phyloP scores from a whole-genome alignment of 2,113 vertebrate genomes.

The Diphyllodes magnificus region DNA sequence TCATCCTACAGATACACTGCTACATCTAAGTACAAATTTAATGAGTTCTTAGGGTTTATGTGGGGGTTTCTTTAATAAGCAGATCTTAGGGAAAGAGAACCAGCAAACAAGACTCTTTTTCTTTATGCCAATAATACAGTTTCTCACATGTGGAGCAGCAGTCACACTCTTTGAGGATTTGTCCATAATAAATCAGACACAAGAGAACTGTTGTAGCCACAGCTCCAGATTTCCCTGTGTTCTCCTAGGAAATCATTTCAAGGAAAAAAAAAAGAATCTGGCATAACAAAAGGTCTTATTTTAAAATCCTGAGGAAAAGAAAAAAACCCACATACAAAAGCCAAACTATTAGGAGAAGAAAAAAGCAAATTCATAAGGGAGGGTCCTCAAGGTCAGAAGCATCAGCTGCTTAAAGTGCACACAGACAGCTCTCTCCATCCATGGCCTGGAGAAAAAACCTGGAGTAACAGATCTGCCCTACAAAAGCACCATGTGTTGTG shows the following conservation, averaged over 20 bases:
- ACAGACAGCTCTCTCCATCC: neutral
- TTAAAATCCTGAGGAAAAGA: conserved; percentile 28
- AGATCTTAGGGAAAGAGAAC: neutral
- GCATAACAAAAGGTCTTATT: neutral
- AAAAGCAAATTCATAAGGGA: neutral
- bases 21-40: neutral
- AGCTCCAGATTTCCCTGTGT: conserved; percentile 7
- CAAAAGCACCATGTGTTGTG: conserved; percentile 48
- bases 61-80: neutral
- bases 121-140: neutral
- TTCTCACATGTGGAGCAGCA: conserved; percentile 1
- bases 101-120: neutral
- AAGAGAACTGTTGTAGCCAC: neutral
- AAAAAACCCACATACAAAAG: neutral
- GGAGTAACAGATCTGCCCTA: neutral
- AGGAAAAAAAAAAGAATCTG: neutral
- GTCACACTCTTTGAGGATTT: neutral
- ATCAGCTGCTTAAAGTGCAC: conserved; percentile 39
- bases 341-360: neutral
- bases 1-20: neutral
- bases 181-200: neutral
- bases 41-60: neutral
- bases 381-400: neutral
- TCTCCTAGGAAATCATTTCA: conserved; percentile 2
- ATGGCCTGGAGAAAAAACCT: neutral